Conservation (phyloP, 2,797 vertebrate species). For the Scyliorhinus canicula region DNA sequence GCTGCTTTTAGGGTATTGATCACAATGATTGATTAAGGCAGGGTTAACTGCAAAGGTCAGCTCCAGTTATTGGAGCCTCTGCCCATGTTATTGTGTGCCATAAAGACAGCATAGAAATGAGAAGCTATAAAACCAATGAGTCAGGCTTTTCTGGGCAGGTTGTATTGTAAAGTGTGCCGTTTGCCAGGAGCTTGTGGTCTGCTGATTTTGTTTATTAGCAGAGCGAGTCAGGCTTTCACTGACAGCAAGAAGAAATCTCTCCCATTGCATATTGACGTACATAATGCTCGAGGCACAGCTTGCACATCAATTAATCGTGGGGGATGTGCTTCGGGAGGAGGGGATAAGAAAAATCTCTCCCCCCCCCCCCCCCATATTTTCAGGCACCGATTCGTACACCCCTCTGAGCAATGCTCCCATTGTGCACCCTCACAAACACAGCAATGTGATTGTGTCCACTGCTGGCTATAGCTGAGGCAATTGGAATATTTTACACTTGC, state of each 20-base stretch:
- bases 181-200: constrained; percentile 23
- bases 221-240: not conserved
- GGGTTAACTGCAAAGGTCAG: constrained; percentile 28
- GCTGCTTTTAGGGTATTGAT: constrained; percentile 29
- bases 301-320: not conserved
- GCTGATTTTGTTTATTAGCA: constrained; percentile 1
- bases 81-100: not conserved
- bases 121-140: not conserved
- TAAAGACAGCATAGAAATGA: not conserved
- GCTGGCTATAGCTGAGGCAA: not conserved
- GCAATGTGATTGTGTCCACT: no score
- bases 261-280: not conserved
- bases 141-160: constrained; percentile 14
- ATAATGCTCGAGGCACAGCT: not conserved
- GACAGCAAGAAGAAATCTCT: not conserved
- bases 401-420: no score
- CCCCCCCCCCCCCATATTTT: no score
- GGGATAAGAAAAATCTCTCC: not conserved
- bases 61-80: constrained; percentile 9
- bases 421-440: not conserved
- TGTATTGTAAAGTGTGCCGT: not conserved
- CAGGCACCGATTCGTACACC: not conserved
- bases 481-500: not conserved
- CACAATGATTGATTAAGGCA: not conserved
- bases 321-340: not conserved